Evolutionary conservation across 2,888 invertebrate genomes (phyloP).

Genomic region (Andrena chrysosceles): DNA sequence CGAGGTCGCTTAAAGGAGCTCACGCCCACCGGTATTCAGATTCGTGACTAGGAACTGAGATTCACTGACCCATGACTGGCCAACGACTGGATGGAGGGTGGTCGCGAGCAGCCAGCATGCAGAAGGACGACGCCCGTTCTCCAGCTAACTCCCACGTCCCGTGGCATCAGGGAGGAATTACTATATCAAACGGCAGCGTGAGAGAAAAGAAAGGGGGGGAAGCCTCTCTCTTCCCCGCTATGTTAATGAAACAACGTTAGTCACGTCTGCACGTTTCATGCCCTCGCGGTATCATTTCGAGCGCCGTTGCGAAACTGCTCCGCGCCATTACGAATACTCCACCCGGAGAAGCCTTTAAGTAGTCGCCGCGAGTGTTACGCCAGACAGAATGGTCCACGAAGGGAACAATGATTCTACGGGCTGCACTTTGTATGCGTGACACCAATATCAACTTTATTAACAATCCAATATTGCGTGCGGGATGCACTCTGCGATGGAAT

Average conservation of each 20-base stretch:
- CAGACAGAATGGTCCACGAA: conserved; percentile 9
- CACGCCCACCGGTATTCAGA: conserved; percentile 77
- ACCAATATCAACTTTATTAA: neutral
- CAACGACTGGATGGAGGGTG: conserved; percentile 64
- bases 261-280: conserved; percentile 71
- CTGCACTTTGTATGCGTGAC: neutral
- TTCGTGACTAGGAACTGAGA: conserved; percentile 83
- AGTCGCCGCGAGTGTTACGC: conserved; percentile 21
- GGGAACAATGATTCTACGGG: conserved; percentile 2
- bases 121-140: conserved; percentile 77
- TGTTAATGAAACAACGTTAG: conserved; percentile 71
- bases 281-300: conserved; percentile 52
- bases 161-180: conserved; percentile 64
- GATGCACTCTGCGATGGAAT: neutral
- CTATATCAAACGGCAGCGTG: conserved; percentile 71
- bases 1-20: conserved; percentile 64
- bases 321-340: conserved; percentile 48
- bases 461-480: neutral
- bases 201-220: conserved; percentile 61
- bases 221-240: conserved; percentile 25
- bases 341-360: neutral
- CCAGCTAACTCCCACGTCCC: conserved; percentile 76
- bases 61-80: conserved; percentile 83
- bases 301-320: conserved; percentile 57
- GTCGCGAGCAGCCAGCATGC: conserved; percentile 60